Percentiles rank a stretch among this genome's conserved stretches.
phyloP scores from a whole-genome alignment of 2,113 vertebrate species.

The Pionites leucogaster region DNA sequence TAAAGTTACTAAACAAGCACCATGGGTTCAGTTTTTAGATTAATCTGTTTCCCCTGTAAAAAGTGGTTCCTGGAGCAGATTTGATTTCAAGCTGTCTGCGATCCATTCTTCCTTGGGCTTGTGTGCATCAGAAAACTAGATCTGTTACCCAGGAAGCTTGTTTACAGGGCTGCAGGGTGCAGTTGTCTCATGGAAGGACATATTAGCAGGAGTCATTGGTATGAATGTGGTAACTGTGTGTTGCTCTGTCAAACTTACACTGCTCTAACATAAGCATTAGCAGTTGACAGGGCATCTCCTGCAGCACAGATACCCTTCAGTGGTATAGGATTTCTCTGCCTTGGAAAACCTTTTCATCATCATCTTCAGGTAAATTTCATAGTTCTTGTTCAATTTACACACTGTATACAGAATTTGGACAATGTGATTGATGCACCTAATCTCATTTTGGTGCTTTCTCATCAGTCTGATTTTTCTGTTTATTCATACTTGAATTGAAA shows the following conservation, averaged over 20 bases:
- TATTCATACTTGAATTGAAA: not conserved
- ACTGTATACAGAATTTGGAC: not conserved
- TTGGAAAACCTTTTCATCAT: not conserved
- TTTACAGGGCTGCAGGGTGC: not conserved
- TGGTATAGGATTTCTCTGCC: not conserved
- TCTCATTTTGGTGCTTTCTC: not conserved
- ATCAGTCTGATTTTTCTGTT: not conserved
- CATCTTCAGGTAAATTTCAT: not conserved
- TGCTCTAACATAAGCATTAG: not conserved
- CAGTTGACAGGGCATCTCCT: not conserved
- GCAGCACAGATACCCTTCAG: not conserved
- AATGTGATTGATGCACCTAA: accelerated
- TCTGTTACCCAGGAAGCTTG: not conserved
- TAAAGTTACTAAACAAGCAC: slow-evolving; percentile 39
- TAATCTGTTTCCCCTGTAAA: slow-evolving; percentile 23
- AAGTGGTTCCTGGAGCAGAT: slow-evolving; percentile 26
- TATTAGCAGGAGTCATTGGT: not conserved
- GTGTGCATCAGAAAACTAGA: not conserved
- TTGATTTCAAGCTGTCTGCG: not conserved
- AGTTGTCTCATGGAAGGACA: not conserved
- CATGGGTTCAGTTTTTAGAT: not conserved
- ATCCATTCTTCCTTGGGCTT: not conserved
- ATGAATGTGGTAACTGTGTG: accelerated
- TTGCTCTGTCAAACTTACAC: not conserved
- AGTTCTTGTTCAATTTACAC: not conserved